Conservation (phyloP, 1,140 invertebrate genomes). For the Mizuhopecten yessoensis region DNA sequence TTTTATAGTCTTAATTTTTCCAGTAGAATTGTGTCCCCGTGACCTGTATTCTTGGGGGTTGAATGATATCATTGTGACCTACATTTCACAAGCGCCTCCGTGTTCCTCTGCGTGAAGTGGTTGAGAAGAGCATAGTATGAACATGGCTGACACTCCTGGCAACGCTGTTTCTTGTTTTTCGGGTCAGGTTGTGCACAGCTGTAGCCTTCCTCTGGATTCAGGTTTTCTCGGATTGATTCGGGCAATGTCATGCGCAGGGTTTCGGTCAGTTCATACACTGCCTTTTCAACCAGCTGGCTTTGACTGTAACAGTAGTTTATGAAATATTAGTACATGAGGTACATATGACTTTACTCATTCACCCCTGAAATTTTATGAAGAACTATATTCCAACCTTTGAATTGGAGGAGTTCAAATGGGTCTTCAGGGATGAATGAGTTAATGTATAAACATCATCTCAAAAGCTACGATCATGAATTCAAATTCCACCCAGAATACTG, state of each 20-base stretch:
- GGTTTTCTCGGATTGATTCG: constrained; percentile 71
- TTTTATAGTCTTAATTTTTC: too few relatives aligned
- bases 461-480: too few relatives aligned
- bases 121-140: constrained; percentile 81
- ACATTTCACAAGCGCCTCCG: constrained; percentile 84
- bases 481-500: too few relatives aligned
- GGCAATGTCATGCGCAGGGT: constrained; percentile 85
- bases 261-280: constrained; percentile 94
- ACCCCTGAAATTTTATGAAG: too few relatives aligned
- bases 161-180: constrained; percentile 81
- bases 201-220: constrained; percentile 76
- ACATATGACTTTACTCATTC: too few relatives aligned
- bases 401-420: too few relatives aligned
- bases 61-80: constrained; percentile 49
- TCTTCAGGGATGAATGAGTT: too few relatives aligned
- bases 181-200: constrained; percentile 74
- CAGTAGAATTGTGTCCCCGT: too few relatives aligned
- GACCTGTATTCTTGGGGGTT: too few relatives aligned
- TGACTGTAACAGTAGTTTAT: constrained; percentile 84
- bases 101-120: constrained; percentile 83
- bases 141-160: constrained; percentile 82
- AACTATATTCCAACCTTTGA: too few relatives aligned
- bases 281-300: constrained; percentile 95
- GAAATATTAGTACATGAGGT: too few relatives aligned
- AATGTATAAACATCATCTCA: too few relatives aligned